Conservation (phyloP, 2,113 vertebrate genomes). For the Hypanus sabinus region DNA sequence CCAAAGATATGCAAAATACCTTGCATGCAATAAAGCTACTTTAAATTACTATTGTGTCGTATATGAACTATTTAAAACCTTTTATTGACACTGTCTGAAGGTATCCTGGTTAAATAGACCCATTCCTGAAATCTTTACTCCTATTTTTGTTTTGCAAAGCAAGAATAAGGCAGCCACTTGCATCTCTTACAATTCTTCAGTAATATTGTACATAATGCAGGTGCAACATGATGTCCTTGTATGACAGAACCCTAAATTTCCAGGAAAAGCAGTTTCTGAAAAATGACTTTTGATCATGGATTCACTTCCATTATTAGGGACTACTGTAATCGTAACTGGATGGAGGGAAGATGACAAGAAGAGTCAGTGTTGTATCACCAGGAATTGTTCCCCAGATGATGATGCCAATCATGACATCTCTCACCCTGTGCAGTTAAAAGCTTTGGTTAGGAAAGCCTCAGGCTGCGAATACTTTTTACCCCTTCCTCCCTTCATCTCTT, state of each 20-base stretch:
- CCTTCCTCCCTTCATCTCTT: too few species aligned
- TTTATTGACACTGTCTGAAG: not conserved
- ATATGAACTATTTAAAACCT: not conserved
- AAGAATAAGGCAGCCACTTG: not conserved
- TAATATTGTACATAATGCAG: not conserved
- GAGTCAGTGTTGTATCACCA: not conserved
- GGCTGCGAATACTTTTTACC: too few species aligned
- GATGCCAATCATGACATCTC: not conserved
- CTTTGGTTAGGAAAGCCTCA: too few species aligned
- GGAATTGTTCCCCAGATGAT: not conserved
- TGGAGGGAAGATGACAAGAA: not conserved
- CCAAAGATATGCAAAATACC: constrained; percentile 19
- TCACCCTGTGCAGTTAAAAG: too few species aligned
- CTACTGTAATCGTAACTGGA: not conserved
- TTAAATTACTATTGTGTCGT: not conserved
- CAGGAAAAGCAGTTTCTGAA: not conserved
- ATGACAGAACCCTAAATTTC: not conserved
- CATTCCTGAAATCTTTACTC: not conserved
- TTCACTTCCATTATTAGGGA: not conserved
- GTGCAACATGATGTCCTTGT: too few species aligned
- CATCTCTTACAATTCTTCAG: not conserved
- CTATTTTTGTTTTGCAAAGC: too few species aligned
- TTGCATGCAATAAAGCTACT: constrained; percentile 29
- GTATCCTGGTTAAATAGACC: not conserved
- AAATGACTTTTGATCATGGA: too few species aligned